phyloP scores from a whole-genome alignment of 2,113 vertebrate genomes.

The Eurypyga helias region DNA sequence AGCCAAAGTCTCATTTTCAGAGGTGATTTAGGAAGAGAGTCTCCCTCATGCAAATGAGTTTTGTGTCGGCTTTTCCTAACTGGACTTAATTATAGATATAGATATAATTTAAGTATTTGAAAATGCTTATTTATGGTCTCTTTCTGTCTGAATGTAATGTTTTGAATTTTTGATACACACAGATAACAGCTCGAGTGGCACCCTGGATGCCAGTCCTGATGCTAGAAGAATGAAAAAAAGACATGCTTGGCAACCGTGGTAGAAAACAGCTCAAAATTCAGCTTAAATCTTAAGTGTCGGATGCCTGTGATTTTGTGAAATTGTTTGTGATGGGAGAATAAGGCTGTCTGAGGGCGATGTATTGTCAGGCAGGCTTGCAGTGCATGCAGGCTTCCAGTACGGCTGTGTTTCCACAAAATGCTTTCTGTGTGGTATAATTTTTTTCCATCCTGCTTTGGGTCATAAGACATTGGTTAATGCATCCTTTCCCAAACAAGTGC shows the following conservation, averaged over 20 bases:
- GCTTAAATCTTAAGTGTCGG: not conserved
- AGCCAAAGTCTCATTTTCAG: not conserved
- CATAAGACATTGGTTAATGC: not conserved
- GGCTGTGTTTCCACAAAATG: not conserved
- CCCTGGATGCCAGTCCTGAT: no score
- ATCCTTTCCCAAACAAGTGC: constrained; percentile 27
- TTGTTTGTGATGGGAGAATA: not conserved
- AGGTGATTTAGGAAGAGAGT: not conserved
- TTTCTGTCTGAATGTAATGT: not conserved
- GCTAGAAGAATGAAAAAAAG: not conserved
- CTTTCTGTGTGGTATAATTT: constrained; percentile 21
- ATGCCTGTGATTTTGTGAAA: not conserved
- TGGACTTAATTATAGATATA: not conserved
- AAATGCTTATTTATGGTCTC: not conserved
- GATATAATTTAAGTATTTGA: not conserved
- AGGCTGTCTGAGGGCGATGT: not conserved
- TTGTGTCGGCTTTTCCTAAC: not conserved
- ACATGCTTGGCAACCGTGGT: rapidly evolving
- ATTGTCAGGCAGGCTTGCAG: not conserved
- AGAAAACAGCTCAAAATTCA: not conserved
- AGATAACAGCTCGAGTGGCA: not conserved
- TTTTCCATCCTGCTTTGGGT: constrained; percentile 9
- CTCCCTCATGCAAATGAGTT: not conserved
- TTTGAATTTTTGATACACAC: not conserved
- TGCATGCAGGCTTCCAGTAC: rapidly evolving